phyloP scores from a whole-genome alignment of 2,888 invertebrate species.

The Hyles lineata region DNA sequence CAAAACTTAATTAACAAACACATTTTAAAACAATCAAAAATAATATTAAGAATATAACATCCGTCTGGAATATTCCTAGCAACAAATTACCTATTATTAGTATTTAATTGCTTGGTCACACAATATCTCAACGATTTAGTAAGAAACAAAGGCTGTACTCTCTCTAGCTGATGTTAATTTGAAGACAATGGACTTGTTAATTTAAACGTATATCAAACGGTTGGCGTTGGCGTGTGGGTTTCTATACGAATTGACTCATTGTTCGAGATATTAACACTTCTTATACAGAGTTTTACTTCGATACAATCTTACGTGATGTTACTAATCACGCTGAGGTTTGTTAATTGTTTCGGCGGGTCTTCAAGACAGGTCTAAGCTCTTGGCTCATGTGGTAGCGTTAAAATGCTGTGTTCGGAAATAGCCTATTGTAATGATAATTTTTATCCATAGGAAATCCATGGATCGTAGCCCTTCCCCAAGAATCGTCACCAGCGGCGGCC shows the following conservation, averaged over 20 bases:
- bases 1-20: not conserved
- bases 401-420: too few relatives aligned
- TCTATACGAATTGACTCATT: conserved; percentile 28
- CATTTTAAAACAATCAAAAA: not conserved
- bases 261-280: conserved; percentile 24
- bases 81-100: not conserved
- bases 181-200: conserved; percentile 28
- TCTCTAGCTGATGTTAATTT: conserved; percentile 8
- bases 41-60: not conserved
- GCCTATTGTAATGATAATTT: too few relatives aligned
- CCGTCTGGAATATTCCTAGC: not conserved
- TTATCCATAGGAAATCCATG: too few relatives aligned
- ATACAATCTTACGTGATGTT: not conserved
- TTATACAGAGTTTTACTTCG: not conserved
- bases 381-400: too few relatives aligned
- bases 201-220: conserved; percentile 20
- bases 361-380: too few relatives aligned
- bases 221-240: conserved; percentile 17
- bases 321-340: not conserved
- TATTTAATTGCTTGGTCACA: conserved; percentile 4
- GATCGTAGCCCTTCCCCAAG: too few relatives aligned
- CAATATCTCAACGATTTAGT: not conserved
- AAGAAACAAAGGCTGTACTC: conserved; percentile 10
- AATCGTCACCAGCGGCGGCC: too few relatives aligned
- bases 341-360: not conserved